A percentile compares a stretch with the other conserved stretches of the same genome.
Conservation (phyloP, 2,113 vertebrate genomes). For the Poeciliopsis occidentalis region DNA sequence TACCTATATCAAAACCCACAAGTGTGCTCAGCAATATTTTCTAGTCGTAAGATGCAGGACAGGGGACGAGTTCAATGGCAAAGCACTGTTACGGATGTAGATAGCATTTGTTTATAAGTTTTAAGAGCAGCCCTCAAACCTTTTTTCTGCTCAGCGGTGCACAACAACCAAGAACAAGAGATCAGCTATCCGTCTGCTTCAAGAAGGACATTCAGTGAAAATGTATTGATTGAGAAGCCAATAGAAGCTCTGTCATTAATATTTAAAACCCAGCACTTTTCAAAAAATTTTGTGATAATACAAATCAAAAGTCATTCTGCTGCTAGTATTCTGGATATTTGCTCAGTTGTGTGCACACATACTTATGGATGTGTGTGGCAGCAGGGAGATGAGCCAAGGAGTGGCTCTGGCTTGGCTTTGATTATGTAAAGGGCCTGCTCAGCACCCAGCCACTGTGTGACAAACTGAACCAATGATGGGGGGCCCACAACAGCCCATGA, state of each 20-base stretch:
- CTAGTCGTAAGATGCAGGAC: not conserved
- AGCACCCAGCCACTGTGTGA: conserved; percentile 78
- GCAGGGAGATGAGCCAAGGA: conserved; percentile 60
- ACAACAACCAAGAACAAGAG: conserved; percentile 24
- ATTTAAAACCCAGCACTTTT: conserved; percentile 20
- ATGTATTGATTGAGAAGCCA: conserved; percentile 13
- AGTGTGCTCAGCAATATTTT: not conserved
- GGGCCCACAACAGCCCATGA: conserved; percentile 71
- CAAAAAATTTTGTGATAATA: conserved; percentile 1
- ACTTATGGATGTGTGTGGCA: conserved; percentile 31
- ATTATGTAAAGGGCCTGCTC: conserved; percentile 82
- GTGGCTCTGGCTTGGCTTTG: conserved; percentile 68
- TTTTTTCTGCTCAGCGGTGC: conserved; percentile 43
- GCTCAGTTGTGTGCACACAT: not conserved
- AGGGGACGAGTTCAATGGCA: conserved; percentile 21
- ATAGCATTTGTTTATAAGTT: conserved; percentile 65
- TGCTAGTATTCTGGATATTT: not conserved
- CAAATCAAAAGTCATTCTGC: not conserved
- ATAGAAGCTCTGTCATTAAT: conserved; percentile 1
- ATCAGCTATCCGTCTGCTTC: conserved; percentile 2
- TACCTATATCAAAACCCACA: not conserved
- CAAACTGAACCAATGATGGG: conserved; percentile 76
- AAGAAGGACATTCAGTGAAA: conserved; percentile 17
- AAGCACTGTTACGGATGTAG: conserved; percentile 32
- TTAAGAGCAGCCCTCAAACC: conserved; percentile 52